Evolutionary conservation across 2,888 invertebrate genomes (phyloP).

Genomic region (Myathropa florea): DNA sequence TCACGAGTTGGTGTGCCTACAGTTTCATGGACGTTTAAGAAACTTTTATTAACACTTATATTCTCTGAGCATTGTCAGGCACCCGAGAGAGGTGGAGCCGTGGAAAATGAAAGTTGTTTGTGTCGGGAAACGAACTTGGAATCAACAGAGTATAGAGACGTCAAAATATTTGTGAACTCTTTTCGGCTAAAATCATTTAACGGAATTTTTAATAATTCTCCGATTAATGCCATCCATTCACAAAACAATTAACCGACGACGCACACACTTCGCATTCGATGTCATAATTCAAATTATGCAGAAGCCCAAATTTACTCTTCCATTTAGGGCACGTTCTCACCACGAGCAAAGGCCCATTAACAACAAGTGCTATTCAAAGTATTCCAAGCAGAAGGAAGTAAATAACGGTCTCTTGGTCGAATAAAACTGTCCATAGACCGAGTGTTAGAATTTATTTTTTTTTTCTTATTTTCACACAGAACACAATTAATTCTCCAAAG

Average conservation of each 20-base stretch:
- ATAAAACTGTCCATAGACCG: slow-evolving; percentile 22
- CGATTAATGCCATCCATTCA: not conserved
- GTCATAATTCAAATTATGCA: slow-evolving; percentile 13
- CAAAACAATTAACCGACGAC: not conserved
- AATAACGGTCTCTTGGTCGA: slow-evolving; percentile 8
- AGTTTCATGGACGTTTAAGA: too few species aligned
- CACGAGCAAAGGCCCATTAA: slow-evolving; percentile 34
- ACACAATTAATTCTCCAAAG: slow-evolving; percentile 23
- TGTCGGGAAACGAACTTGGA: too few species aligned
- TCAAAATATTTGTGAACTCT: not conserved
- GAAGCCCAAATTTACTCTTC: slow-evolving; percentile 1
- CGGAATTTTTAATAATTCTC: not conserved
- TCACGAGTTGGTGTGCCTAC: too few species aligned
- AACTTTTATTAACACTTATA: too few species aligned
- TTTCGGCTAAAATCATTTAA: not conserved
- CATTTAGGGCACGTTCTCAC: slow-evolving; percentile 9
- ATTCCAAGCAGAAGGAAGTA: slow-evolving; percentile 14
- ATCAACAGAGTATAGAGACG: not conserved
- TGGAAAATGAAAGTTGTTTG: too few species aligned
- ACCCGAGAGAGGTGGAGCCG: too few species aligned
- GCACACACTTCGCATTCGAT: not conserved
- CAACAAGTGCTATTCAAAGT: slow-evolving; percentile 22
- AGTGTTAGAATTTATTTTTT: not conserved
- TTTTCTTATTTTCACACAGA: not conserved
- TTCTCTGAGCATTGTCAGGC: too few species aligned